A percentile compares a stretch with the other conserved stretches of the same genome.
Evolutionary conservation across 2,113 vertebrate genomes (phyloP).

Genomic region (Vombatus ursinus): DNA sequence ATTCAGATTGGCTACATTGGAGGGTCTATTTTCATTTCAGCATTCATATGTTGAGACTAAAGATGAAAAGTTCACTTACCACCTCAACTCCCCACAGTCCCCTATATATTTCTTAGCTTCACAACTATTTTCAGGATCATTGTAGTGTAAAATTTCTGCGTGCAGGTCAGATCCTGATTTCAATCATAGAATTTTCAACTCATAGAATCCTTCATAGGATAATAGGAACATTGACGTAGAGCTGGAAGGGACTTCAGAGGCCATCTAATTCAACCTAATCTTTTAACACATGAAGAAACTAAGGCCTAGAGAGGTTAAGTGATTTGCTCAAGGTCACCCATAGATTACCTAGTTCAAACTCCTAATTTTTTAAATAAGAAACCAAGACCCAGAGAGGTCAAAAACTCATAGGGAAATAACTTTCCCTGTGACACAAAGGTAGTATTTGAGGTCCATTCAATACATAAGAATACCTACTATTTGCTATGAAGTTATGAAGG

Average conservation of each 20-base stretch:
- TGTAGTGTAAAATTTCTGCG: background rate
- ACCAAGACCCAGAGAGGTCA: background rate
- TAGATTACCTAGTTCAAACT: too few species aligned
- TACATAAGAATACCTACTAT: background rate
- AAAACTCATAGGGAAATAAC: background rate
- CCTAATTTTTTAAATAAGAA: background rate
- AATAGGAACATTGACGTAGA: background rate
- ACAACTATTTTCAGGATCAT: background rate
- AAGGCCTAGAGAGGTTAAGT: too few species aligned
- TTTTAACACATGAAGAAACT: too few species aligned
- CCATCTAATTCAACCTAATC: too few species aligned
- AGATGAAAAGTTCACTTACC: background rate
- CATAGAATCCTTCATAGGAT: background rate
- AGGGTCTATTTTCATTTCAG: background rate
- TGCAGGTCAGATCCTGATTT: background rate
- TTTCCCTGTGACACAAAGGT: background rate
- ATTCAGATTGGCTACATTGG: background rate
- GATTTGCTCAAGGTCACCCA: too few species aligned
- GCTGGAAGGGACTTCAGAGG: too few species aligned
- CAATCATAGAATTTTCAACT: too few species aligned
- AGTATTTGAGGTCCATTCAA: background rate
- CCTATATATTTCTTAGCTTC: background rate
- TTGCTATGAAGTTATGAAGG: background rate
- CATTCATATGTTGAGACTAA: too few species aligned
- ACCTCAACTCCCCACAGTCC: background rate